A percentile compares a stretch with the other conserved stretches of the same genome.
These are phyloP conservation scores for Macroglossus sobrinus DNA, from an alignment of 2,113 vertebrate species.

Conservation along the genomic window DNA sequence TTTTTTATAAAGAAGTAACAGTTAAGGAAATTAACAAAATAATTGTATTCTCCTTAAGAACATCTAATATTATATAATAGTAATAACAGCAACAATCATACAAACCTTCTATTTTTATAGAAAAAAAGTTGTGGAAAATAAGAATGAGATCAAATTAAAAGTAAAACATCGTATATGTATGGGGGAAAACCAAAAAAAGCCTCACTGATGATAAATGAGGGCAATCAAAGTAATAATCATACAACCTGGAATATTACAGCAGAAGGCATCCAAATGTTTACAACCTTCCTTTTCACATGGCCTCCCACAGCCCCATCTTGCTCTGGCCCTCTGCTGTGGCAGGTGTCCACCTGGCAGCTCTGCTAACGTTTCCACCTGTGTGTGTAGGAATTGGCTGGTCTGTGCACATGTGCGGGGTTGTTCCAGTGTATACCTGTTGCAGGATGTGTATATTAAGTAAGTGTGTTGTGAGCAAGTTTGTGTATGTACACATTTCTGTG, in stretches of 20 bases:
- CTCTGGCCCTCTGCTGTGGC: neutral
- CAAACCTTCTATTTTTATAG: constrained; percentile 2
- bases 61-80: neutral
- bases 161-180: neutral
- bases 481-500: neutral
- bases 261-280: neutral
- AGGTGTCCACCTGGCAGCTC: neutral
- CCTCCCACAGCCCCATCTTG: neutral
- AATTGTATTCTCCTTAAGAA: constrained; percentile 8
- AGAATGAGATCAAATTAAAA: constrained; percentile 29
- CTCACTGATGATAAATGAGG: neutral
- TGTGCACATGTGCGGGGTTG: neutral
- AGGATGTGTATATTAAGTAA: constrained; percentile 4
- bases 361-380: neutral
- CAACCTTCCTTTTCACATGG: neutral
- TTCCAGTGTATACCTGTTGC: neutral
- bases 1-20: neutral
- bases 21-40: constrained; percentile 18
- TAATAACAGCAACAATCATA: neutral
- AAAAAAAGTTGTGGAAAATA: constrained; percentile 17
- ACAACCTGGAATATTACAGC: neutral
- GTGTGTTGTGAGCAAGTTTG: neutral
- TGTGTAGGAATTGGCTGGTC: neutral
- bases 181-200: neutral
- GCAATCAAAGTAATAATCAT: constrained; percentile 12